Conservation (phyloP, 2,888 invertebrate species). For the Slavum lentiscoides region DNA sequence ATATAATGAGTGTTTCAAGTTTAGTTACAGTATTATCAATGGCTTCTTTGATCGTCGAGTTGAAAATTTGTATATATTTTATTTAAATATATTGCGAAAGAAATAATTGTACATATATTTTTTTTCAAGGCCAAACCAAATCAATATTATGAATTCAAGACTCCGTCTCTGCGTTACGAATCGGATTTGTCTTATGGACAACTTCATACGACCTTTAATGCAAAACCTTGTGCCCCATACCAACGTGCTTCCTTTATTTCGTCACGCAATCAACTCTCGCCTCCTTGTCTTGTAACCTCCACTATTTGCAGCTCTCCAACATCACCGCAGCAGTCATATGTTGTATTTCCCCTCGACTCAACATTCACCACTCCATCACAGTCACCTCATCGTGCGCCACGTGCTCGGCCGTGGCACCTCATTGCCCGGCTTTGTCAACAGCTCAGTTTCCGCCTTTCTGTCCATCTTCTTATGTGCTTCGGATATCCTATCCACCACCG, state of each 20-base stretch:
- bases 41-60: background rate
- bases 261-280: too few relatives aligned
- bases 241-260: background rate
- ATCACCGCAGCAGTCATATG: background rate
- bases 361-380: background rate
- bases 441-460: background rate
- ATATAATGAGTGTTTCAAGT: conserved; percentile 1
- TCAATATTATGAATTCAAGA: background rate
- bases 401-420: conserved; percentile 1
- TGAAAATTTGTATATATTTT: background rate
- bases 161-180: background rate
- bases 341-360: background rate
- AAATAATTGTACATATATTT: too few relatives aligned
- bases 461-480: background rate
- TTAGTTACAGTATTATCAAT: background rate
- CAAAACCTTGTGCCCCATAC: background rate
- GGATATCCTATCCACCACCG: background rate
- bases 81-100: too few relatives aligned
- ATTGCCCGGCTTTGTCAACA: background rate
- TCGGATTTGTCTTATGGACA: background rate
- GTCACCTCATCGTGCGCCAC: too few relatives aligned
- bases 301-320: background rate
- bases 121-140: background rate
- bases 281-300: too few relatives aligned
- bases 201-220: background rate